Evolutionary conservation across 2,113 vertebrate species (phyloP).

Genomic region (Melanerpes aurifrons): DNA sequence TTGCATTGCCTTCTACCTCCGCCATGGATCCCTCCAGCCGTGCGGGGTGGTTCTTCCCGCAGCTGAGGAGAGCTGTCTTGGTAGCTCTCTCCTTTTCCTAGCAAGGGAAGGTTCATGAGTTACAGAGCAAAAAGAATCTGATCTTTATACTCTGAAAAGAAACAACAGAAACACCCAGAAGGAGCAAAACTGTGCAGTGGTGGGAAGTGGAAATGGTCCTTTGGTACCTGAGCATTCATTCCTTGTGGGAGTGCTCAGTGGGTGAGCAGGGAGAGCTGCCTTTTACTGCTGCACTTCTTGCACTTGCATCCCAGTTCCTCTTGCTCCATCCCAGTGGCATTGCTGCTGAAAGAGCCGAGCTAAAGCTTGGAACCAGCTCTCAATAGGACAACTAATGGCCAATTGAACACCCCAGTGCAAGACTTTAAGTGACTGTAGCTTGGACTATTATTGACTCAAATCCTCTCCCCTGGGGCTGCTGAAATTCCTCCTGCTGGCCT

Average conservation of each 20-base stretch:
- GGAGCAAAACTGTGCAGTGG: neutral
- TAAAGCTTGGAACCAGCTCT: slow-evolving; percentile 38
- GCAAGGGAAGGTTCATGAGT: neutral
- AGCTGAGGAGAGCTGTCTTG: slow-evolving; percentile 13
- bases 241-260: neutral
- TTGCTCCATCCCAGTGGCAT: slow-evolving; percentile 30
- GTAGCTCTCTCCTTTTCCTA: slow-evolving; percentile 2
- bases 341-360: slow-evolving; percentile 9
- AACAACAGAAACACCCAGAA: neutral
- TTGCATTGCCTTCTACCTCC: slow-evolving; percentile 76
- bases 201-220: neutral
- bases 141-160: slow-evolving; percentile 28
- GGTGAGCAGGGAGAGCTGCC: neutral
- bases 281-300: slow-evolving; percentile 20
- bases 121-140: neutral
- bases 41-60: neutral
- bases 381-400: neutral
- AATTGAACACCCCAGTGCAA: neutral
- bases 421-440: neutral
- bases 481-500: neutral
- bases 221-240: neutral
- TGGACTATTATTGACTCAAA: neutral
- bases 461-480: neutral
- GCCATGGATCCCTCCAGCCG: neutral
- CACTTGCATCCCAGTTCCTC: slow-evolving; percentile 30